Base-by-base conservation (phyloP, 2,113 vertebrate genomes). In the Lichenostomus cassidix region DNA sequence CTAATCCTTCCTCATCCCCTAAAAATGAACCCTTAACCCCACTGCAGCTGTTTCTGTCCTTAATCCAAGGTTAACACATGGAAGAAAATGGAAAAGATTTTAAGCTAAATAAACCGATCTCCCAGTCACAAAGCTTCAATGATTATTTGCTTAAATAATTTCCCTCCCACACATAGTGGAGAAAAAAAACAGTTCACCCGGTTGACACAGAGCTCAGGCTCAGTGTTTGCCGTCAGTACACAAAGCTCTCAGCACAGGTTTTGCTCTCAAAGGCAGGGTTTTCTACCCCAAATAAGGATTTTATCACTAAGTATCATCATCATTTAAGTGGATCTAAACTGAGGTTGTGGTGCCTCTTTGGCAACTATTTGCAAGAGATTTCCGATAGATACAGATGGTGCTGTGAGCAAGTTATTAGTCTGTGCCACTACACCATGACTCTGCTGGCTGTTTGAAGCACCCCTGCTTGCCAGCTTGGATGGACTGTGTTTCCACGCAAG, bases 61-160 rank as follows among this genome's bases (percentile, higher is more conserved):
- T 15, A 94, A 93, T 74, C 85, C 94, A 74, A 91, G 96, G 81
- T 95, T 92, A 92, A 92, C 63, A 55, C 70, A 60, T 18, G 46
- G 91, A 95, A 95, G 84, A 71, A 64, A 60, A 91, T 73, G 42
- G 50, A 41, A 60, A 68, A 89, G 46, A 92, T 85, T 87, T 89
- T 83, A 92, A 78, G 75, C 96, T 84, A 90, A 90, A 96, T 91
- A 85, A 90, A 59, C 60, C 67, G 28, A 89, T 91, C 73, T 90
- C 86, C 60, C 68, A 69, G 86, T 49, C 92, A 56, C 83, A 92
- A 29, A 29, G 73, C 89, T 92, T 77, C 59, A 76, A 92, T 93
- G 93, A 92, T 94, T 92, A 95, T 50, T 90, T 93, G 69, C 53
- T 89, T 69, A 63, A 95, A 92, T 92, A 62, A 53, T 69, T 87